Base-by-base conservation (phyloP, 2,113 vertebrate genomes). In the Atrichornis clamosus region DNA sequence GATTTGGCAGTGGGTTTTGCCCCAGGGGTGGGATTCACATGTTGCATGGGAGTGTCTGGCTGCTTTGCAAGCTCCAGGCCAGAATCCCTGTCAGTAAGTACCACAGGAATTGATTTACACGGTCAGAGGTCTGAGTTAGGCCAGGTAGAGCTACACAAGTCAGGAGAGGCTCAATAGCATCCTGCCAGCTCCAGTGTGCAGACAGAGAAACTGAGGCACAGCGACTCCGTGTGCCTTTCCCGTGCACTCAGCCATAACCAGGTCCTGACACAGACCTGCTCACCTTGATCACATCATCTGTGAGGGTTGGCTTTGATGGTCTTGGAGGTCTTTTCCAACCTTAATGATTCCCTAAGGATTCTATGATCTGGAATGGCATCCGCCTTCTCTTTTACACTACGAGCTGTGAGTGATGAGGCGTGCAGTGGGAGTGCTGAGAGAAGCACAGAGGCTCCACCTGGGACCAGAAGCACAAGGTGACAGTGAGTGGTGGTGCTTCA, bases 201-300 rank as follows among this genome's bases (percentile, higher is more conserved):
- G 55, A 53, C 19, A 42, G 76, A 76, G 68, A 94, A 94, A 77
- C 50, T 1, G 26, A 91, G 68, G 64, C 76, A 86, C 9, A 28
- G 65, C 7, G 16, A 22, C 11, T 59, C 62, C 41, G 4, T 15
- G 19, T 53, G n/a, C 60, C 65, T 33, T 73, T 58, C 59, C 55
- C 68, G 49, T 8, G 18, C 28, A n/a, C 0, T 0, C 18, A 28
- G 37, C 15, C 2, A 0, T 14, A 87, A 44, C 52, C 28, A 62
- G 22, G 18, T 28, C n/a, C 20, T 17, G 33, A 69, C 30, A n/a
- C 7, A 24, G 58, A 42, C n/a, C 55, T 39, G 47, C 10, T 81
- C 58, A n/a, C 35, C 37, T 82, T 72, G 26, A 41, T 86, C 55
- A 33, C 32, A 28, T 64, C 32, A 32, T 3, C 46, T 33, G 32